Evolutionary conservation across 2,888 invertebrate genomes (phyloP), one percentile per base, ranked within the genome.

Genomic region (Parnassius orleans): DNA sequence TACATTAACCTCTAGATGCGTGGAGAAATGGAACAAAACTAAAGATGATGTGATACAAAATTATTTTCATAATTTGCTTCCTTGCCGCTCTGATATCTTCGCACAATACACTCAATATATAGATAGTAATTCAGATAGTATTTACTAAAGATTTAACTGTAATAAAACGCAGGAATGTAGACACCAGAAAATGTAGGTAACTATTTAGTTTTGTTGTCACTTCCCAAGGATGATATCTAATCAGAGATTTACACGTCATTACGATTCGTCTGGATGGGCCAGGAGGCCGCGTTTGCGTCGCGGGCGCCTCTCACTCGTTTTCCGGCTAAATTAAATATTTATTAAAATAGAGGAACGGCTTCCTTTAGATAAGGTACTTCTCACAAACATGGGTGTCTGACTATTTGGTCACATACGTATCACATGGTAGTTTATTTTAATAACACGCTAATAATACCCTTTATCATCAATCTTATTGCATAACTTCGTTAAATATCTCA

Each of bases 221-320:
- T 88, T 89, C 89, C 87, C 89, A 88, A 79, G 83, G 80, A 77
- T 79, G 82, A 75, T 89, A 90, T 91, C 89, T 90, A 90, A 90
- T 91, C 89, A 81, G 76, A 81, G 80, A 83, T 86, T 82, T 84
- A 86, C 79, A 81, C 80, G 77, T 74, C 79, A 84, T 83, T 81
- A 84, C 83, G 79, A 84, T 82, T 87, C 77, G 75, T 69, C 77
- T 79, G 78, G 73, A 78, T 76, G 74, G 71, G 74, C 76, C 78
- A 78, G 71, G 76, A 78, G 71, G 76, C 76, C 73, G 70, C 74
- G 72, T 68, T 62, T 70, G 63, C 24, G 48, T 53, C 53, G 53
- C 63, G 43, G 59, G 48, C 73, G 72, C 71, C 74, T 79, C 77
- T 75, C 73, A 71, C 77, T 73, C 79, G 77, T 78, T 82, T 83